Percentiles rank a stretch among this genome's conserved stretches.
phyloP scores from a whole-genome alignment of 2,797 vertebrate species.

The Darevskia mixta region DNA sequence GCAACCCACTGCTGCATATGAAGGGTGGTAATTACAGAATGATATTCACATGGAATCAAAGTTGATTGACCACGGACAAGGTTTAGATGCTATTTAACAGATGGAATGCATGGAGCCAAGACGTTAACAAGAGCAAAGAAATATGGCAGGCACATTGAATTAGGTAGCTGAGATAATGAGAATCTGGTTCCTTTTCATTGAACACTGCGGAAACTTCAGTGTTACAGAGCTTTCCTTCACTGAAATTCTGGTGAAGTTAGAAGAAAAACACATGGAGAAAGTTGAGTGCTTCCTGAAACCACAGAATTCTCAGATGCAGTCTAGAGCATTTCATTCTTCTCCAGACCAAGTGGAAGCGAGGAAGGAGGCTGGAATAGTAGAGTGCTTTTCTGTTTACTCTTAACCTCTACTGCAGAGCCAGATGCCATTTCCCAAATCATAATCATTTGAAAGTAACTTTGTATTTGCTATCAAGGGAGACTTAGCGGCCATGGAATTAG shows the following conservation, averaged over 20 bases:
- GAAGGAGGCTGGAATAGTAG: background rate
- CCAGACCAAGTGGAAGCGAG: background rate
- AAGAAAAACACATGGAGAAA: background rate
- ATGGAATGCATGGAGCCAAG: background rate
- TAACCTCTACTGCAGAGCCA: background rate
- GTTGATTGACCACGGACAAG: background rate
- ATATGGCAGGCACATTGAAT: background rate
- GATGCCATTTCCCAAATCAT: background rate
- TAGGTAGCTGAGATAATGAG: background rate
- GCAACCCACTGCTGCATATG: too few species aligned
- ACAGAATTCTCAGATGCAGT: background rate
- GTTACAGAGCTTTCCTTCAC: background rate
- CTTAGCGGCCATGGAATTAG: background rate
- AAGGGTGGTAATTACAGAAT: background rate
- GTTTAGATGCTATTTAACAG: background rate
- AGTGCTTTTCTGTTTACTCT: background rate
- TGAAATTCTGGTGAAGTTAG: background rate
- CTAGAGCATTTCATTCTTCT: background rate
- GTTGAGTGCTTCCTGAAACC: background rate
- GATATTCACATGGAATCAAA: background rate
- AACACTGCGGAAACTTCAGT: background rate
- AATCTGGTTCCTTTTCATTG: background rate
- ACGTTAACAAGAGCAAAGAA: background rate
- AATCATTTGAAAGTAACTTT: background rate
- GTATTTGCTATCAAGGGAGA: too few species aligned